These are phyloP conservation scores for Sarcophaga caerulescens DNA, from an alignment of 2,888 invertebrate species.

Conservation along the genomic window DNA sequence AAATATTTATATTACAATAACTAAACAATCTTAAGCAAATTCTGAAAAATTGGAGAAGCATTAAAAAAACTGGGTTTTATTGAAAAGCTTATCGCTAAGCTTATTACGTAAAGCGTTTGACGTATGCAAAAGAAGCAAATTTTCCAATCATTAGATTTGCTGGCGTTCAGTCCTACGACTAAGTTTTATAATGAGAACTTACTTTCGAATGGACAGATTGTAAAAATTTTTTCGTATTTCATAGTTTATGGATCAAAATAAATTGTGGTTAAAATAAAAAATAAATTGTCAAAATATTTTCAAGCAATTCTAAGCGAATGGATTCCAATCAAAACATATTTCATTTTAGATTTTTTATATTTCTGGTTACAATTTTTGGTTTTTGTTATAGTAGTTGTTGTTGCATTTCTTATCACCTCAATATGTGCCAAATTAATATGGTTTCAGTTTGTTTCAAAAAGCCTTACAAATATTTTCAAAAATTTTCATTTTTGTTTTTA, in stretches of 20 bases:
- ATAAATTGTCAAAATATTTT: slow-evolving; percentile 8
- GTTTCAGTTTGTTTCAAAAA: slow-evolving; percentile 40
- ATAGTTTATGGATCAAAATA: background rate
- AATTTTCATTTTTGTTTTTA: slow-evolving; percentile 29
- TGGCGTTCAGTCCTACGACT: no score
- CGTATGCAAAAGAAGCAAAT: no score
- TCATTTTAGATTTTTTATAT: background rate
- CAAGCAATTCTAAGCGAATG: background rate
- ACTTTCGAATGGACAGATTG: no score
- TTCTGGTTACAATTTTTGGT: background rate
- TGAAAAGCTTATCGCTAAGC: no score
- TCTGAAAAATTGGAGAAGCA: no score
- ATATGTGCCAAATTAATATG: slow-evolving; percentile 66
- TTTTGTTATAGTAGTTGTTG: background rate
- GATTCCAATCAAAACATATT: background rate
- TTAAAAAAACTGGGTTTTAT: no score
- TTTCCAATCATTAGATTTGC: no score
- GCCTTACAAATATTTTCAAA: slow-evolving; percentile 41
- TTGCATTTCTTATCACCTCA: slow-evolving; percentile 61
- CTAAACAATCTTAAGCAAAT: no score
- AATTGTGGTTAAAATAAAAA: background rate
- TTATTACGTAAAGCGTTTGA: no score
- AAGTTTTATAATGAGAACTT: no score
- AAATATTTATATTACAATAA: no score
- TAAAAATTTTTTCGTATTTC: no score